Base-by-base conservation (phyloP, 2,888 invertebrate genomes). In the Hemistola chrysoprasaria region DNA sequence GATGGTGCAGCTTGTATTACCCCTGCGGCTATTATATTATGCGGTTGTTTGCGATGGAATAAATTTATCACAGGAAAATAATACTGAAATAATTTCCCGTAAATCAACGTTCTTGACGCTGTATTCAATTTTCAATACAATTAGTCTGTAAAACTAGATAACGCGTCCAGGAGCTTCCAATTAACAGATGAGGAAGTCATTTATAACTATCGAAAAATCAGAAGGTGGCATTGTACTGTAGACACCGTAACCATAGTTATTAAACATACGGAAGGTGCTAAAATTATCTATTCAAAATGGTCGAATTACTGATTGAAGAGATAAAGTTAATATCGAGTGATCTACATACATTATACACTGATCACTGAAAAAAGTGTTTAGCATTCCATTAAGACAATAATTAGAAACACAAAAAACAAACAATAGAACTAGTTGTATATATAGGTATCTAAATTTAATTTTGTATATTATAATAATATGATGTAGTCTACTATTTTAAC, bases 401-500 rank as follows among this genome's bases (percentile, higher is more conserved):
- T 64, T 64, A 55, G n/a, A n/a, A n/a, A n/a, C n/a, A n/a, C 53
- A 63, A 55, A 61, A 74, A 69, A 65, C 72, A 72, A 52, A 50
- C 53, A 61, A 71, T 53, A 30, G 46, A 41, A 35, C 30, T 39
- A 33, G 43, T 41, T 44, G 16, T 16, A 16, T 16, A 16, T 16
- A 4, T 16, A 16, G 16, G 16, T 16, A 16, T 16, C 16, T 16
- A 16, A 16, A n/a, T n/a, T 16, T 16, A 16, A 3, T 16, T 16
- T 3, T 16, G 16, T 16, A 4, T 16, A n/a, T 16, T 16, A 2
- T 2, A 16, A 16, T 3, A 16, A n/a, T n/a, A n/a, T n/a, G n/a
- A n/a, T n/a, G n/a, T n/a, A n/a, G n/a, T n/a, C n/a, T n/a, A n/a
- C n/a, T n/a, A n/a, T n/a, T n/a, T 4, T 16, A 16, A 4, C 2